These are phyloP conservation scores for Hylomyscus alleni DNA, from an alignment of 2,797 vertebrate genomes.

Conservation along the genomic window DNA sequence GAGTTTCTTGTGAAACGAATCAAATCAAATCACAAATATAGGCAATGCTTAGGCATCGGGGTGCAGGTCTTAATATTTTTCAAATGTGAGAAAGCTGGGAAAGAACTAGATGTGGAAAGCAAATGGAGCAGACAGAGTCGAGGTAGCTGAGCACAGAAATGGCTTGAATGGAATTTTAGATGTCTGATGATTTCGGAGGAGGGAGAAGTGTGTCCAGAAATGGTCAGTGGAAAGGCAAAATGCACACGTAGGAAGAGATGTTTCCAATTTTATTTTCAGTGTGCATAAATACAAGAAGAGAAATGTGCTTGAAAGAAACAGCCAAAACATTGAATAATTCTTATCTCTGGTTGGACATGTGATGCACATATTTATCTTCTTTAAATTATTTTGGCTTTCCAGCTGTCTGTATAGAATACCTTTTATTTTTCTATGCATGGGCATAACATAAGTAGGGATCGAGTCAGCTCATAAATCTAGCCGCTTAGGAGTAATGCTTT, in stretches of 20 bases:
- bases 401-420: background rate
- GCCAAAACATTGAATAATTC: background rate
- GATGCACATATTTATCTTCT: background rate
- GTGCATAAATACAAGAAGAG: background rate
- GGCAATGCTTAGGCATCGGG: background rate
- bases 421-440: slow-evolving; percentile 43
- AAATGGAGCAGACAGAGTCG: background rate
- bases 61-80: slow-evolving; percentile 28
- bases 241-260: background rate
- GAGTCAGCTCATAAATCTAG: background rate
- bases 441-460: background rate
- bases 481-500: slow-evolving; percentile 12
- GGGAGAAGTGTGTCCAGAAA: background rate
- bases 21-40: background rate
- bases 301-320: background rate
- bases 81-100: background rate
- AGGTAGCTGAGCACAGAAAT: background rate
- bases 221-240: background rate
- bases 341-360: background rate
- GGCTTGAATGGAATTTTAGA: background rate
- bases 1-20: background rate
- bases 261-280: background rate
- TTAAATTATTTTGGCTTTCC: slow-evolving; percentile 13
- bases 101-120: slow-evolving; percentile 4
- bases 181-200: background rate